Evolutionary conservation across 2,888 invertebrate species (phyloP), one percentile per base, ranked within the genome.

Genomic region (Biston stratarius): DNA sequence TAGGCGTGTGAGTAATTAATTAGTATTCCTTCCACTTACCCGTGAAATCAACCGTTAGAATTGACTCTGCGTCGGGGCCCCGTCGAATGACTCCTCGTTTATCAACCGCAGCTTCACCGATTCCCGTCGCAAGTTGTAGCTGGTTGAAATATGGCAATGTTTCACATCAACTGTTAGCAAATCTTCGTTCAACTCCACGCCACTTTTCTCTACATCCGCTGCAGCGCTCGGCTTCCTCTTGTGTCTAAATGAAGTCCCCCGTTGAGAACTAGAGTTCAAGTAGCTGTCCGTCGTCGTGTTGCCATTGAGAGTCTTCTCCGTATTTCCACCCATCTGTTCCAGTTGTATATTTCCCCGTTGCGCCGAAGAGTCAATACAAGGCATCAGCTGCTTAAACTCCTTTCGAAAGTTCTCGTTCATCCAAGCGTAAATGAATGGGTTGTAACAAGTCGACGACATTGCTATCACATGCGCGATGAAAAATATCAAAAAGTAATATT

Each of bases 361-460:
- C 1, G 80, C 83, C 0, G 95, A 94, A 34, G 94, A 92, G 80
- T 95, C 95, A 67, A 96, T 95, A 78, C 96, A 96, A 8, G 96
- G 96, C 74, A 96, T 91, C 65, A 97, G 95, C 85, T 96, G 96
- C 83, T 97, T 97, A 87, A 99, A 98, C 87, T 99, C 98, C 86
- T 98, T 98, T 57, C 98, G 96, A 83, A 99, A 99, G 87, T 97
- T 97, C 78, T 99, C 99, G 89, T 99, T 99, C 94, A 99, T 96
- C 98, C 99, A 99, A 33, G 99, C 99, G 88, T 99, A 99, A 51
- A 99, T 95, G 84, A 99, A 98, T 0, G 99, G 99, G 88, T 99
- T 99, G 94, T 99, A 99, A 86, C 99, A 98, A 0, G 98, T 98
- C 57, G 98, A 98, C 63, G 98, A 98, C 98, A 99, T 99, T 36